Base-by-base conservation (phyloP, 1,140 invertebrate species). In the Atta texana region DNA sequence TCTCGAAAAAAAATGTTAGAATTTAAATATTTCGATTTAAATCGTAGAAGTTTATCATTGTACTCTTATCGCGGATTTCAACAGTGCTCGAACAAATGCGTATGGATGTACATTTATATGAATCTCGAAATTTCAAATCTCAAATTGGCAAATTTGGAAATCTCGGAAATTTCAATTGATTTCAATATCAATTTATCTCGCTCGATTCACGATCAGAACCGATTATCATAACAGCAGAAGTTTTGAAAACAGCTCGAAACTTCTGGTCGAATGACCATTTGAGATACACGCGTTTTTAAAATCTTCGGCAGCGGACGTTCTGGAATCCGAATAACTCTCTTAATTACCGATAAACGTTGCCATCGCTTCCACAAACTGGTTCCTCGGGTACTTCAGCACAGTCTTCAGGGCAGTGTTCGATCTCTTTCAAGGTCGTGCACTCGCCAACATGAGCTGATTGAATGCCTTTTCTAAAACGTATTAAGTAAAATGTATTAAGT, bases 361-460 rank as follows among this genome's bases (percentile, higher is more conserved):
- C 98, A 93, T 99, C 98, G 55, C 97, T 98, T 53, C 98, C 98
- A 94, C 98, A 99, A 82, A 98, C 97, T 16, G 98, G 98, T 93
- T 98, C 96, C 89, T 96, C 96, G 82, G 95, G 93, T n/a, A 96
- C 96, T 64, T 97, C 96, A 72, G 96, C 96, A 92, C 98, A 98
- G 82, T 96, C 96, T 78, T 96, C 96, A 0, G 97, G 97, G 93
- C 98, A 98, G 71, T 97, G 95, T 88, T 97, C 96, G 53, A 96
- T 96, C 59, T 97, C 96, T 75, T 97, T 97, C 87, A 98, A 95
- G 90, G 97, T 96, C 28, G 97, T 97, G 93, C 98, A 98, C 93
- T 97, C 97, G 24, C 98, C 98, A 84, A 98, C 96, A 93, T 98
- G 98, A 24, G 98, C 98, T 91, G 98, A 94, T 94, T 98, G 97